Base-by-base conservation (phyloP, 1,140 invertebrate genomes). In the Cylas formicarius region DNA sequence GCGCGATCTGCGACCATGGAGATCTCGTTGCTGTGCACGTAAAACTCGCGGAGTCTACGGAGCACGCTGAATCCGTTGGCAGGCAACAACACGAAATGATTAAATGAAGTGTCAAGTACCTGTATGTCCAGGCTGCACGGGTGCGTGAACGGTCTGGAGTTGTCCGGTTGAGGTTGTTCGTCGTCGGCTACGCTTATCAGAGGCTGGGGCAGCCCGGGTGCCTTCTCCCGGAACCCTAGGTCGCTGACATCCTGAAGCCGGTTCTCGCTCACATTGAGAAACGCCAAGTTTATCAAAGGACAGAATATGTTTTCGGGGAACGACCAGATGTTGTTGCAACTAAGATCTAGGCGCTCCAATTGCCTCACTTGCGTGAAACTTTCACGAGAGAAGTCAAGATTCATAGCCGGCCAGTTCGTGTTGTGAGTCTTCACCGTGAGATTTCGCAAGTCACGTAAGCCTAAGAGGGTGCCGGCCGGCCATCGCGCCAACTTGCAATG, bases 251-350 rank as follows among this genome's bases (percentile, higher is more conserved):
- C 83, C 71, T 87, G 82, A 48, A 92, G 65, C 53, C 84, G 76
- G 67, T 95, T 94, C 56, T 80, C 77, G 27, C 88, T 90, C 26
- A 89, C 77, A 59, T 90, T 90, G 34, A 90, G 66, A 34, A 72
- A 74, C 19, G 86, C 76, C 43, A 91, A 69, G 56, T 83, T 86
- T 1, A 75, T 78, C 37, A 92, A 64, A 0, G 84, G 76, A 61
- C 90, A 93, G 61, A 93, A 90, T 11, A 89, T 69, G 44, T 81
- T 81, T 52, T 85, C 81, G 1, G 89, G 87, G 58, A 94, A 78
- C 11, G 84, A 82, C 80, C 84, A 87, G 50, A 94, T 85, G 61
- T 90, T 90, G 63, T 92, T 92, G 53, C 77, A 80, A 56, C 86
- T 88, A 20, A 95, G 67, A 65, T 94, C 90, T 35, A 94, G 72